These are phyloP conservation scores for Paraplagusia blochii DNA, from an alignment of 2,113 vertebrate species.

Conservation along the genomic window DNA sequence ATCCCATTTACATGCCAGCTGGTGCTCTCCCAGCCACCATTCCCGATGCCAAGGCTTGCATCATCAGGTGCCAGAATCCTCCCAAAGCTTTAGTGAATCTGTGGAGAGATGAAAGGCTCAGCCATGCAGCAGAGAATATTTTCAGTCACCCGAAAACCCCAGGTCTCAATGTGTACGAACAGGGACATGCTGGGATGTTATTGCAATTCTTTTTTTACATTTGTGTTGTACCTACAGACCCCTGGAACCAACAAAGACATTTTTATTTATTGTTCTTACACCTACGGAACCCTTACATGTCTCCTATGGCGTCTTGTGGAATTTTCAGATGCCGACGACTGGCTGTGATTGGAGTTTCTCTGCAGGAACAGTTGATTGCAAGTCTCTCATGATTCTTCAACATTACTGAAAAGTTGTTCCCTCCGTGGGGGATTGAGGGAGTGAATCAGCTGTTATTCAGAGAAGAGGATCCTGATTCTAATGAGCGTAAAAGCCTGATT, in stretches of 20 bases:
- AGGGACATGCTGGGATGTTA: conserved; percentile 4
- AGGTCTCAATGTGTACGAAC: neutral
- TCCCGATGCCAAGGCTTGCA: conserved; percentile 40
- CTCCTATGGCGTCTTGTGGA: no score
- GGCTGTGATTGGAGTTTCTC: conserved; percentile 21
- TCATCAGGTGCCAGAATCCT: conserved; percentile 39
- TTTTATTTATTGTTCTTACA: neutral
- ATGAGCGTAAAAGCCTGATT: no score
- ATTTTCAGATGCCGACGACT: no score
- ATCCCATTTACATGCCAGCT: conserved; percentile 17
- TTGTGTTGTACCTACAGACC: neutral
- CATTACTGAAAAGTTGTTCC: neutral
- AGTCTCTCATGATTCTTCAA: conserved; percentile 1
- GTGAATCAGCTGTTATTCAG: conserved; percentile 3
- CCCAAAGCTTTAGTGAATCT: conserved; percentile 17
- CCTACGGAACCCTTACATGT: no score
- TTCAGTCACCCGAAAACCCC: conserved; percentile 9
- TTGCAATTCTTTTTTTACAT: neutral
- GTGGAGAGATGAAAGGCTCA: conserved; percentile 23
- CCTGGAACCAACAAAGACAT: neutral
- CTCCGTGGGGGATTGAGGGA: neutral
- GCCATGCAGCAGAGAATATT: conserved; percentile 12
- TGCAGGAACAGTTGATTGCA: conserved; percentile 7
- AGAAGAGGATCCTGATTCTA: no score
- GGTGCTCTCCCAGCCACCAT: conserved; percentile 37